Percentiles rank a stretch among this genome's conserved stretches.
phyloP scores from a whole-genome alignment of 2,113 vertebrate genomes.

The Bagarius yarrelli region DNA sequence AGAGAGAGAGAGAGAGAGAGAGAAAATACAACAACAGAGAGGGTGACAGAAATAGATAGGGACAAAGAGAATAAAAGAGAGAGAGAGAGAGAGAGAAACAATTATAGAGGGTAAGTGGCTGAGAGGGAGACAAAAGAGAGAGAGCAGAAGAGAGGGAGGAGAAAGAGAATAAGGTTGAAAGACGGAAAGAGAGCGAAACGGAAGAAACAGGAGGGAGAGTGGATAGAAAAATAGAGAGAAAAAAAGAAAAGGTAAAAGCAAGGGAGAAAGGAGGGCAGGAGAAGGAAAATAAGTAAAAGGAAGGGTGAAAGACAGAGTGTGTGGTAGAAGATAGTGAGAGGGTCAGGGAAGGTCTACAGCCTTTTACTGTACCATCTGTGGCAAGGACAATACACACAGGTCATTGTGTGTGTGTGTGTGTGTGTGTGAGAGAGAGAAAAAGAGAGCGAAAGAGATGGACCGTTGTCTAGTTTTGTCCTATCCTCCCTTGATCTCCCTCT shows the following conservation, averaged over 20 bases:
- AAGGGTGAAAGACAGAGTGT: no score
- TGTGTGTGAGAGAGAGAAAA: not conserved
- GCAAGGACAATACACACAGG: not conserved
- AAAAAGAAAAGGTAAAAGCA: slow-evolving; percentile 17
- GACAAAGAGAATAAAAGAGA: no score
- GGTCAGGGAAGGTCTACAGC: slow-evolving; percentile 3
- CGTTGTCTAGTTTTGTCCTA: not conserved
- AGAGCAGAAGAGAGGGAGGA: no score
- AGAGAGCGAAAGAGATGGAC: not conserved
- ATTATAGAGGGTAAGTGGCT: no score
- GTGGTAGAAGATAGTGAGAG: not conserved
- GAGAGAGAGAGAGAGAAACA: no score
- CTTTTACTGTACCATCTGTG: slow-evolving; percentile 35
- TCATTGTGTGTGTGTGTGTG: not conserved
- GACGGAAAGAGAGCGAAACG: not conserved
- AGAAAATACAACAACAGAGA: no score
- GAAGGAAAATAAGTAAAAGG: slow-evolving; percentile 30
- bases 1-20: no score
- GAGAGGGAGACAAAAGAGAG: no score
- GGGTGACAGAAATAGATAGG: no score
- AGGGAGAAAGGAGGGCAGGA: not conserved
- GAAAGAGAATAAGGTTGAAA: no score
- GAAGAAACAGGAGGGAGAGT: not conserved
- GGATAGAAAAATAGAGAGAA: not conserved
- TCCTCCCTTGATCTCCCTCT: not conserved